Base-by-base conservation (phyloP, 2,888 invertebrate genomes). In the Helobdella robusta region DNA sequence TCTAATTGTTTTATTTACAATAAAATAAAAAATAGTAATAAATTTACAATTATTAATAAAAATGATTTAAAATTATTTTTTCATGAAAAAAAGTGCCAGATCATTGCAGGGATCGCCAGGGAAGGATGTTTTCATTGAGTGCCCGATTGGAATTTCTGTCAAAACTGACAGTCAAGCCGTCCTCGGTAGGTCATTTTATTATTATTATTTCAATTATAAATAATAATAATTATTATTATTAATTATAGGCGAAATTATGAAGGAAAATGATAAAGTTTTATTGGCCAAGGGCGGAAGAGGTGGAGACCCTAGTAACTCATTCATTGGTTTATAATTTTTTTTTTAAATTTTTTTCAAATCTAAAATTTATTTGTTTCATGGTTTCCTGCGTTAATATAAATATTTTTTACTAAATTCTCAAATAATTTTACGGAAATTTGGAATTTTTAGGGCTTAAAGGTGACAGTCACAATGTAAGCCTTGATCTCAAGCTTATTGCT, bases 401-500 rank as follows among this genome's bases (percentile, higher is more conserved):
- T n/a, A n/a, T n/a, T n/a, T n/a, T n/a, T n/a, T n/a, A n/a, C n/a
- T n/a, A n/a, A n/a, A n/a, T n/a, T n/a, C n/a, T n/a, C n/a, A n/a
- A n/a, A n/a, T n/a, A n/a, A n/a, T n/a, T n/a, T n/a, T n/a, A n/a
- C n/a, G n/a, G n/a, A n/a, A n/a, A n/a, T n/a, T n/a, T n/a, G n/a
- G n/a, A n/a, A n/a, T n/a, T n/a, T n/a, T n/a, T 87, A 11, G 93
- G 92, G 0, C 84, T 84, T 61, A 73, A 83, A 73, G 94, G 93
- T 0, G 85, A 90, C 75, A 75, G 78, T 18, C 83, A 84, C 68
- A 82, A 83, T 11, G 81, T 97, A n/a, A 84, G 83, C 60, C 81
- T 97, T 64, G 91, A 94, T 77, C 82, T 95, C 0, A 93, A 94
- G 80, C 81, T 97, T 64, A 90, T 95, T 64, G 94, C 95, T 0